Conservation (phyloP, 1,140 invertebrate species). For the Nixonia krombeini region DNA sequence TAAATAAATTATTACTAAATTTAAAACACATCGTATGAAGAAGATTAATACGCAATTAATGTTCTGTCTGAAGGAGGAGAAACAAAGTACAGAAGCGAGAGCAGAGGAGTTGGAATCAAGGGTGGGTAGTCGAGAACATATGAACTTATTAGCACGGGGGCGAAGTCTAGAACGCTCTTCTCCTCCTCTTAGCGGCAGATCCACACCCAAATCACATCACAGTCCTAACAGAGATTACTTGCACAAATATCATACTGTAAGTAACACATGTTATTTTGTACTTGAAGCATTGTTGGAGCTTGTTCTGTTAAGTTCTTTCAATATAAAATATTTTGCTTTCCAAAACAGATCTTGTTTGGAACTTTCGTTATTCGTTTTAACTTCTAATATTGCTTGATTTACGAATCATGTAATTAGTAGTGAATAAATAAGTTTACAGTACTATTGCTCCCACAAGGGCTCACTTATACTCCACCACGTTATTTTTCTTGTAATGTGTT, state of each 20-base stretch:
- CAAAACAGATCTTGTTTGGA: too few species aligned
- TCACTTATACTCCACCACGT: conserved; percentile 9
- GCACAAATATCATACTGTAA: conserved; percentile 88
- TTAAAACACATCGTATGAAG: too few species aligned
- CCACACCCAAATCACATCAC: conserved; percentile 83
- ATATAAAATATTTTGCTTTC: too few species aligned
- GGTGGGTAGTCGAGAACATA: conserved; percentile 94
- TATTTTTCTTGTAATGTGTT: too few species aligned
- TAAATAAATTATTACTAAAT: too few species aligned
- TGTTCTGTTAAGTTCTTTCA: conserved; percentile 4
- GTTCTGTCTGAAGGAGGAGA: conserved; percentile 86
- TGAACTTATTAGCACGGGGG: conserved; percentile 87
- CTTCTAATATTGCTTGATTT: too few species aligned
- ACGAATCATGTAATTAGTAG: too few species aligned
- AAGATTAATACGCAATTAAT: conserved; percentile 3
- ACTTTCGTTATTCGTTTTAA: too few species aligned
- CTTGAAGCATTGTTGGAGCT: conserved; percentile 40
- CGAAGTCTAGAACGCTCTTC: conserved; percentile 81
- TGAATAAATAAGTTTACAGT: too few species aligned
- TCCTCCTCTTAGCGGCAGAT: conserved; percentile 84
- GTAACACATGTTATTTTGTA: conserved; percentile 47
- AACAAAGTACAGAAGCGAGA: conserved; percentile 95
- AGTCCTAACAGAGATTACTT: conserved; percentile 85
- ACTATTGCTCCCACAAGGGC: conserved; percentile 42
- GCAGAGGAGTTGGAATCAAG: conserved; percentile 98